Base-by-base conservation (phyloP, 1,140 invertebrate species). In the Neuroterus valhalla region DNA sequence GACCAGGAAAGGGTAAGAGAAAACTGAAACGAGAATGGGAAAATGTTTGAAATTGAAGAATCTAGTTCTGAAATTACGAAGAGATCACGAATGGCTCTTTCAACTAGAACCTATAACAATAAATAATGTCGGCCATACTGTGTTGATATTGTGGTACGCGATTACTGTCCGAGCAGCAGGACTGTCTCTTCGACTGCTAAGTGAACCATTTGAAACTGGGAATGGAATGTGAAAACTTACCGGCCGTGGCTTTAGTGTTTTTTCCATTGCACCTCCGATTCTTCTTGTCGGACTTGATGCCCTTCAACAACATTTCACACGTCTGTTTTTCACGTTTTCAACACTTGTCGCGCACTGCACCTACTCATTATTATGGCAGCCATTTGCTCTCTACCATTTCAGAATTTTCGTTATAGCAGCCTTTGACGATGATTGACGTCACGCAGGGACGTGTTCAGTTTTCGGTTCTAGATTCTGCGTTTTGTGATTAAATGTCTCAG, bases 361-460 rank as follows among this genome's bases (percentile, higher is more conserved):
- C 83, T 87, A 80, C 85, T 82, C 87, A 89, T 88, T 85, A 88
- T 89, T 85, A 75, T 76, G 86, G 84, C 85, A 84, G 86, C 88
- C 88, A 89, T 89, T 88, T 88, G 84, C 84, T 84, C 75, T 82
- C 81, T 78, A 80, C 72, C 77, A n/a, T 74, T 69, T 78, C 75
- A 81, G 74, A 67, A 75, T 82, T 80, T n/a, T n/a, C n/a, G n/a
- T n/a, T n/a, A n/a, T n/a, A n/a, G n/a, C n/a, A 82, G 85, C 83
- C 84, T 85, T 86, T 87, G 83, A 8, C 31, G 82, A 82, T 82
- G 72, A 55, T n/a, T 81, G 82, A 83, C 83, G 82, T 85, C 83
- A 87, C 87, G 67, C 31, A 38, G 31, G 31, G 31, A 38, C 31
- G 31, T 38, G 31, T 38, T 38, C 31, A 38, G 31, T 38, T 38